Conservation (phyloP, 2,888 invertebrate species). For the Tachystola acroxantha region DNA sequence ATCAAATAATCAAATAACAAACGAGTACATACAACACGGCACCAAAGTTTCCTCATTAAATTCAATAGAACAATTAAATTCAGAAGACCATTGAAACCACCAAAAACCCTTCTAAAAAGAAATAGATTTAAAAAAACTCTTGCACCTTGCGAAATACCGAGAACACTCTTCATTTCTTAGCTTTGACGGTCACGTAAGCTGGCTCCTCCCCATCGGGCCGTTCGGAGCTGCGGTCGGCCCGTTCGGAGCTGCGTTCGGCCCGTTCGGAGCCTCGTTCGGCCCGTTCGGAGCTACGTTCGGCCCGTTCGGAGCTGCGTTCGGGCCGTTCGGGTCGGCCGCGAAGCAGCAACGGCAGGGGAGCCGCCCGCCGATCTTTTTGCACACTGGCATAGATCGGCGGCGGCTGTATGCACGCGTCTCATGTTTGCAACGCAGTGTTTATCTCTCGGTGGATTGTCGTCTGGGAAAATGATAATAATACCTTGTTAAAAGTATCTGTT, state of each 20-base stretch:
- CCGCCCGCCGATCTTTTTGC: constrained; percentile 23
- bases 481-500: too few species aligned
- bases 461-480: constrained; percentile 34
- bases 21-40: too few species aligned
- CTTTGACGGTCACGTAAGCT: constrained; percentile 55
- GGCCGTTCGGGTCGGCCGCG: constrained; percentile 16
- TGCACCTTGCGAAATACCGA: constrained; percentile 74
- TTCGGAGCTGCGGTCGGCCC: neutral
- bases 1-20: too few species aligned
- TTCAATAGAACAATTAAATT: too few species aligned
- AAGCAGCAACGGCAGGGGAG: constrained; percentile 23
- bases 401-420: constrained; percentile 64
- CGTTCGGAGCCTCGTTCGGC: constrained; percentile 16
- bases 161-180: constrained; percentile 63
- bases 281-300: constrained; percentile 23
- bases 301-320: constrained; percentile 3
- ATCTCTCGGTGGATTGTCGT: constrained; percentile 90
- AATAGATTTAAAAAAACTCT: constrained; percentile 45
- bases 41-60: too few species aligned
- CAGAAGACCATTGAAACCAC: too few species aligned
- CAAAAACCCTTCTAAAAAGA: neutral
- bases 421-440: constrained; percentile 87
- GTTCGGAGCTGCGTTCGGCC: too few species aligned
- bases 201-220: constrained; percentile 33
- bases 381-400: constrained; percentile 41